Conservation (phyloP, 2,888 invertebrate genomes). For the Apodemia duryi region DNA sequence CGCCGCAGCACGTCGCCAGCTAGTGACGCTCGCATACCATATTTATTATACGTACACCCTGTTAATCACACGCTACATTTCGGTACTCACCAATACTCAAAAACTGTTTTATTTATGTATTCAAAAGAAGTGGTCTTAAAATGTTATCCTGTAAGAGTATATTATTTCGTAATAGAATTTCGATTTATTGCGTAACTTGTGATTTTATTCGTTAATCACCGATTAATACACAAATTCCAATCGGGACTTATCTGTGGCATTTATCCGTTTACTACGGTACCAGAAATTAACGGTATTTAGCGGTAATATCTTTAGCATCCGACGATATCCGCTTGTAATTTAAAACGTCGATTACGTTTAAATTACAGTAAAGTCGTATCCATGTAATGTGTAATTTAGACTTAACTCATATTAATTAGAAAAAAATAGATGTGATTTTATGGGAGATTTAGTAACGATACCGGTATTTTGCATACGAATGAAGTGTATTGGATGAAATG, state of each 20-base stretch:
- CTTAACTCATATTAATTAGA: conserved; percentile 25
- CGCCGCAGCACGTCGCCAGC: conserved; percentile 65
- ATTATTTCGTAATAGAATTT: neutral
- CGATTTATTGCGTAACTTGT: neutral
- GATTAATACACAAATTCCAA: conserved; percentile 20
- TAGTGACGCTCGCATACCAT: conserved; percentile 52
- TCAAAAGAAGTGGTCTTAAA: conserved; percentile 30
- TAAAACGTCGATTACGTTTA: conserved; percentile 13
- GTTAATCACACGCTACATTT: conserved; percentile 7
- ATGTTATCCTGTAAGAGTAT: conserved; percentile 32
- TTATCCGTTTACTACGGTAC: conserved; percentile 25
- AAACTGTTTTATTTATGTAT: conserved; percentile 20
- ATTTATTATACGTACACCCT: conserved; percentile 23
- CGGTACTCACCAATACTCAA: neutral
- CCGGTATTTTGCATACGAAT: conserved; percentile 58
- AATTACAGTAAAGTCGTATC: conserved; percentile 35
- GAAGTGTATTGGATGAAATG: conserved; percentile 30
- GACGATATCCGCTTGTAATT: conserved; percentile 1
- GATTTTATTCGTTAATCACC: conserved; percentile 13
- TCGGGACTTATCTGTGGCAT: conserved; percentile 25
- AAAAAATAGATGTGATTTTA: conserved; percentile 44
- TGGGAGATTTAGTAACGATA: conserved; percentile 60
- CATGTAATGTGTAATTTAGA: conserved; percentile 41
- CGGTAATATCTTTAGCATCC: conserved; percentile 38
- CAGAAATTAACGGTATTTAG: conserved; percentile 29